Evolutionary conservation across 2,113 vertebrate species (phyloP), one percentile per base, ranked within the genome.

Genomic region (Promerops cafer): DNA sequence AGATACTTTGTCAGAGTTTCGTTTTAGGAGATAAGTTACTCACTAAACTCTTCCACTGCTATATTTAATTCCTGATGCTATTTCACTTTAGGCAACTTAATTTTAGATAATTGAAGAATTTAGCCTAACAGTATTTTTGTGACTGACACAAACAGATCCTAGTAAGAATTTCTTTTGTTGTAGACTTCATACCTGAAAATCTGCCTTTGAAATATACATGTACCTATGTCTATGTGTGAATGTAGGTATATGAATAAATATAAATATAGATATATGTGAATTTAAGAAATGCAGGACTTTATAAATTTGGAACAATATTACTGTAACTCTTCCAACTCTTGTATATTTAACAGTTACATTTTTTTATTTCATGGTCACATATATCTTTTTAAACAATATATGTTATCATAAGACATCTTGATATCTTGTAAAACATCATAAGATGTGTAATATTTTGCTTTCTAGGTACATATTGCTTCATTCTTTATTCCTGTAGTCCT

Each of bases 141-240:
- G 30, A 31, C 15, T 45, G 22, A 45, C 6, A 15, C 3, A 61
- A 69, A 24, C 2, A 74, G 8, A 35, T 60, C 3, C 3, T 47
- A 35, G 19, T 22, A 53, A 47, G 5, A 82, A 42, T 39, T 39
- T 47, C 2, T 16, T 19, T 18, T 54, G 8, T 23, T 20, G 3
- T 16, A 76, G 42, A 27, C 13, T 52, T 56, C 0, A 0, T 26
- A 45, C 11, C 33, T 68, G 6, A 13, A 69, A 87, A 49, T 61
- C 19, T 77, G 9, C 11, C 6, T 42, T 52, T 47, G 16, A 71
- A 76, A 3, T 64, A 44, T 9, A 28, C 0, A 1, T 39, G 21
- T 23, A 42, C 17, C 3, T 70, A 3, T 31, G 9, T 13, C 19
- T 31, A 30, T 1, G 0, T 11, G 1, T 47, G 2, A 75, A 6